Base-by-base conservation (phyloP, 2,797 vertebrate genomes). In the Catostomus latipinnis region DNA sequence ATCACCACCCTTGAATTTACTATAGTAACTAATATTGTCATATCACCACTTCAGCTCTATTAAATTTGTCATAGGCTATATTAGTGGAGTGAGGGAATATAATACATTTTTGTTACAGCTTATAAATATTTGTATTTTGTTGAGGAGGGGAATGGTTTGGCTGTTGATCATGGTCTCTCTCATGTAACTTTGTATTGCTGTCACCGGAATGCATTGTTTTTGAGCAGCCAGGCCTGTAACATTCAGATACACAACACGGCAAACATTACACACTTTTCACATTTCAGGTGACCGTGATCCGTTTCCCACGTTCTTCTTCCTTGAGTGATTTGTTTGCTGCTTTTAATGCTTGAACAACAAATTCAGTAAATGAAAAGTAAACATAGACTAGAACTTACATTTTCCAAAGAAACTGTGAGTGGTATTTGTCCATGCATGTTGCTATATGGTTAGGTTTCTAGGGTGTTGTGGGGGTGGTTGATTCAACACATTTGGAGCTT, bases 121-220 rank as follows among this genome's bases (percentile, higher is more conserved):
- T 34, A 34, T 34, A 34, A 34, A 34, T 34, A 34, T 34, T 34
- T 34, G 4, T 34, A 34, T 34, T 34, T 34, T 34, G 34, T n/a
- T 63, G 74, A 48, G 53, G 58, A 66, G 61, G 74, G 14, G 60
- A 45, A 76, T 52, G 34, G 72, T 85, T 83, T 84, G 69, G 80
- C 83, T 54, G 71, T 79, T 14, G 61, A 81, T 63, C 89, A 88
- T 89, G 54, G 65, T 82, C 91, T 92, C 88, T 85, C 71, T 76
- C 84, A 14, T 83, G 83, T 18, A 87, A 72, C 70, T 43, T 71
- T 85, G 81, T 83, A 75, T 81, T 88, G 81, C 68, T 66, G 63
- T 85, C 10, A 71, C 73, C 85, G 87, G 90, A 91, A 89, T 88
- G 90, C 85, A 91, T 94, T 94, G 93, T 95, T 91, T 93, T 87